Percentiles rank a stretch among this genome's conserved stretches.
These are phyloP conservation scores for Bambusicola thoracicus DNA, from an alignment of 2,113 vertebrate species.

Conservation along the genomic window DNA sequence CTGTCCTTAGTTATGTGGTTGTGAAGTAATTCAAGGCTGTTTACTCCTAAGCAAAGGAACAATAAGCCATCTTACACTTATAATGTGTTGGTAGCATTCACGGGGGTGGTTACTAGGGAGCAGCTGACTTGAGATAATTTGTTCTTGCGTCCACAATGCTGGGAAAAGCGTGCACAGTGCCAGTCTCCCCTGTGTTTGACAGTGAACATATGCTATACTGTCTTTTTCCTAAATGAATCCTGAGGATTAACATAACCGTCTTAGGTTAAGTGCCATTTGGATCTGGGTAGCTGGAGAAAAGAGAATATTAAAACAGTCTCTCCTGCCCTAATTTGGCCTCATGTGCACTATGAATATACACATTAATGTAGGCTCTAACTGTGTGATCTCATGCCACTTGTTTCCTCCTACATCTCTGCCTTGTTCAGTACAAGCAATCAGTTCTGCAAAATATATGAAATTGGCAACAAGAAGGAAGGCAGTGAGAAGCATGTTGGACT, in stretches of 20 bases:
- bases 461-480: background rate
- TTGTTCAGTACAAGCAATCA: background rate
- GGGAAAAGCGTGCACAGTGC: background rate
- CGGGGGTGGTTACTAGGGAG: background rate
- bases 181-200: constrained; percentile 4
- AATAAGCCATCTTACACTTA: background rate
- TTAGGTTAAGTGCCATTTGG: background rate
- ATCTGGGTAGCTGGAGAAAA: background rate
- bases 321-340: background rate
- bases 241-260: background rate
- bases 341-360: background rate
- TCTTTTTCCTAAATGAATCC: background rate
- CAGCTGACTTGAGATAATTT: background rate
- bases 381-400: background rate
- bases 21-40: background rate
- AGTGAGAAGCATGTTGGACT: background rate
- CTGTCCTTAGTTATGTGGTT: background rate
- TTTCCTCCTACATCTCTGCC: background rate
- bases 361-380: background rate
- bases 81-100: background rate
- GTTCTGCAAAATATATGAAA: background rate
- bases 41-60: background rate
- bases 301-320: background rate
- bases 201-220: background rate
- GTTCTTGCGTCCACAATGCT: background rate